Evolutionary conservation across 2,797 vertebrate genomes (phyloP), one percentile per base, ranked within the genome.

Genomic region (Psittacula echo): DNA sequence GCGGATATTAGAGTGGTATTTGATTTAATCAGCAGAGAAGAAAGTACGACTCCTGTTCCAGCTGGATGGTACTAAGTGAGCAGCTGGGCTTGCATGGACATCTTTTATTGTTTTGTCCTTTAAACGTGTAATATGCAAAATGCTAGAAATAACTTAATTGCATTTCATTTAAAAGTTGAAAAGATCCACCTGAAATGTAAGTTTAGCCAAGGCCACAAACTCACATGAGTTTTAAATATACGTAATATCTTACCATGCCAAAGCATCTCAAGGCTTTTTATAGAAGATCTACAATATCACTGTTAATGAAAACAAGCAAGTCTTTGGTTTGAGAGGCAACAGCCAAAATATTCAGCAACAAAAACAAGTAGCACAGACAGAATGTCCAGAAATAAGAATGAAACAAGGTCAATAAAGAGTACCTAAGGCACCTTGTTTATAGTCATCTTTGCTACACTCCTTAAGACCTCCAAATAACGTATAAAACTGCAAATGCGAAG

Each of bases 351-450:
- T 39, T 94, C 95, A 93, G 89, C 95, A 97, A 97, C 73, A 85
- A 94, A 94, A 97, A 83, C 61, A 95, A 97, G 72, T 45, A 79
- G 65, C 79, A 90, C 93, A 94, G 85, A 94, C 81, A 91, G 85
- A 91, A 94, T 91, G 76, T 91, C 87, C 60, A n/a, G 90, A 91
- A 91, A 85, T 81, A 97, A 97, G 90, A 85, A 93, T 90, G 95
- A 96, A 96, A 96, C 96, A 96, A 98, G 97, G 98, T 98, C 97
- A 95, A 23, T 97, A 96, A 94, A 97, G 97, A 98, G 96, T 87
- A 98, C 97, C 97, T 97, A 98, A 98, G 98, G 97, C 98, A 98
- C 98, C 98, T 97, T 94, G 92, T 97, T 96, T 95, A 89, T 90
- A 72, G n/a, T 98, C 96, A 94, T 97, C 97, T 98, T 95, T 96